Evolutionary conservation across 2,888 invertebrate genomes (phyloP).

Genomic region (Pterobdella sp.): DNA sequence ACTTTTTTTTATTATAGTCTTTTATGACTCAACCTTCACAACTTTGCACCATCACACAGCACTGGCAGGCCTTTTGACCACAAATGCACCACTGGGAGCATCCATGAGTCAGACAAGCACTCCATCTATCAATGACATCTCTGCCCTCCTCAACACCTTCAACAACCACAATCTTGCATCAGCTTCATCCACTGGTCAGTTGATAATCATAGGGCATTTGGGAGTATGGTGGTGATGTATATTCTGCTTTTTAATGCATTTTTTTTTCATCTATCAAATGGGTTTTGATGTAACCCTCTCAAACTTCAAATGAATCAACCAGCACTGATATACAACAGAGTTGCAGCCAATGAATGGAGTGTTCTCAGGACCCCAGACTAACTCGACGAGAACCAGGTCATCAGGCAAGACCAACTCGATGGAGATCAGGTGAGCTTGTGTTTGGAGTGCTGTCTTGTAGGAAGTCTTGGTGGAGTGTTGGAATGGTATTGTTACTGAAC

Average conservation of each 20-base stretch:
- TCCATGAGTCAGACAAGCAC: conserved; percentile 31
- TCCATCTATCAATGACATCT: conserved; percentile 27
- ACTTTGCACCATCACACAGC: conserved; percentile 21
- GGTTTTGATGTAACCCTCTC: too few relatives aligned
- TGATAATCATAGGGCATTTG: neutral
- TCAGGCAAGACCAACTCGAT: conserved; percentile 50
- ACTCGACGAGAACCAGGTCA: conserved; percentile 26
- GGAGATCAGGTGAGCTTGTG: conserved; percentile 46
- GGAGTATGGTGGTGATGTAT: neutral
- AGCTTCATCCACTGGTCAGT: neutral
- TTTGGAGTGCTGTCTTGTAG: neutral
- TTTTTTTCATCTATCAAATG: too few relatives aligned
- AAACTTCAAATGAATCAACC: too few relatives aligned
- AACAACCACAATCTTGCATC: conserved; percentile 17
- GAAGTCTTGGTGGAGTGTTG: neutral
- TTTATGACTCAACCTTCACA: neutral
- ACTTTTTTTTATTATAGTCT: neutral
- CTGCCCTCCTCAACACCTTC: conserved; percentile 25
- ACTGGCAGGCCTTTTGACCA: conserved; percentile 30
- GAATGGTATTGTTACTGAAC: neutral
- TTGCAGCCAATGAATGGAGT: conserved; percentile 30
- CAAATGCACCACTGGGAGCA: conserved; percentile 30
- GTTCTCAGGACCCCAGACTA: conserved; percentile 17
- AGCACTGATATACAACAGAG: too few relatives aligned
- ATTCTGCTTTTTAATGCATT: neutral